Evolutionary conservation across 2,113 vertebrate genomes (phyloP).

Genomic region (Cinclus mexicanus): DNA sequence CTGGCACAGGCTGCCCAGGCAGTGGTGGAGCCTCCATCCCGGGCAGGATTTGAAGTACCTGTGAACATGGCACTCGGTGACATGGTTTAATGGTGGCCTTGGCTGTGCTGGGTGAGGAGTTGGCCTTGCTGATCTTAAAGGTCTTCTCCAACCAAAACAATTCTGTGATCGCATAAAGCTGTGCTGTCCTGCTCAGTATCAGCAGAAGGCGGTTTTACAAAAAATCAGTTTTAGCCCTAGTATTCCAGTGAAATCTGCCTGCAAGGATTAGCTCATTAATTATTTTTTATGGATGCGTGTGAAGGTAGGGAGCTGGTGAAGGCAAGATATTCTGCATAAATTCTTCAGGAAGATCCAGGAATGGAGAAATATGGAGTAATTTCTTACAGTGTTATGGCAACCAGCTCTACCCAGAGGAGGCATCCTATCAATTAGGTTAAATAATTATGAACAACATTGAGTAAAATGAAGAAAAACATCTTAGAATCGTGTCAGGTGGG

Average conservation of each 20-base stretch:
- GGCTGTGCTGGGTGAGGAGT: not conserved
- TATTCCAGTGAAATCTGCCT: not conserved
- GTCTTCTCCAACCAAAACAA: not conserved
- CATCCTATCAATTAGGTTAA: conserved; percentile 21
- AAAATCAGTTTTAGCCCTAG: not conserved
- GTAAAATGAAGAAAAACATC: conserved; percentile 5
- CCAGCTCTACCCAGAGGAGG: not conserved
- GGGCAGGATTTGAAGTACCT: rapidly evolving
- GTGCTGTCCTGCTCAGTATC: not conserved
- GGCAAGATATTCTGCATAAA: not conserved
- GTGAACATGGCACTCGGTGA: not conserved
- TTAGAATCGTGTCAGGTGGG: not conserved
- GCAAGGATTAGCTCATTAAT: not conserved
- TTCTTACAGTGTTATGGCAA: conserved; percentile 22
- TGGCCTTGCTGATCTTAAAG: not conserved
- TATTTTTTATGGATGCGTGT: not conserved
- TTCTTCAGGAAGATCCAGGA: not conserved
- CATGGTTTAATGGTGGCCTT: not conserved
- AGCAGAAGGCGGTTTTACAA: not conserved
- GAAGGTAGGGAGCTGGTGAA: not conserved
- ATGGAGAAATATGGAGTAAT: not conserved
- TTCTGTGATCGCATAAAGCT: not conserved
- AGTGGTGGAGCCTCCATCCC: not conserved
- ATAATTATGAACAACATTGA: conserved; percentile 12
- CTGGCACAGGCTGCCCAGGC: not conserved